A percentile compares a stretch with the other conserved stretches of the same genome.
These are phyloP conservation scores for Huso huso DNA, from an alignment of 2,797 vertebrate species.

Conservation along the genomic window DNA sequence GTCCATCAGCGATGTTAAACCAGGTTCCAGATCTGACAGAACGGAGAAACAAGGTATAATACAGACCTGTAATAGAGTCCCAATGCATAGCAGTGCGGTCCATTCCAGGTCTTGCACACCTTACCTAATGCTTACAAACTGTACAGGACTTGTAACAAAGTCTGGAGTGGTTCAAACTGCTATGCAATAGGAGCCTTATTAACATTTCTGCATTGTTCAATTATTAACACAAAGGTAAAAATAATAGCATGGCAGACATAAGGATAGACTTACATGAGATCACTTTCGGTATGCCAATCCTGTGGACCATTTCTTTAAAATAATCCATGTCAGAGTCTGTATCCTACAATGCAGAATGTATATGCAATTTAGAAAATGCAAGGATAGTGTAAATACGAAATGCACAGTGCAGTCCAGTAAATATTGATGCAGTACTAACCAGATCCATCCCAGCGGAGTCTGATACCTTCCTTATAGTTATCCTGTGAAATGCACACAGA, in stretches of 20 bases:
- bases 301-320: constrained; percentile 51
- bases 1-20: constrained; percentile 64
- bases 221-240: constrained; percentile 1
- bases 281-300: constrained; percentile 62
- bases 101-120: no score
- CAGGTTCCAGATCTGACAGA: constrained; percentile 52
- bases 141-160: no score
- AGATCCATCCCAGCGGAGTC: constrained; percentile 24
- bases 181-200: no score
- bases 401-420: no score
- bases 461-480: constrained; percentile 34
- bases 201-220: background rate
- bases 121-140: no score
- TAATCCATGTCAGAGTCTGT: constrained; percentile 40
- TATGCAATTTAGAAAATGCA: background rate
- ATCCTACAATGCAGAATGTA: constrained; percentile 33
- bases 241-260: constrained; percentile 3
- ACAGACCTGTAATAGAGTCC: background rate
- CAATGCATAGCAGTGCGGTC: no score
- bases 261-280: constrained; percentile 53
- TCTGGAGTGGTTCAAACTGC: no score
- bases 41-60: background rate
- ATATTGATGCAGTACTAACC: constrained; percentile 28
- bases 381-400: no score
- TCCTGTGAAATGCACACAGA: constrained; percentile 28